These are phyloP conservation scores for Embidobia sp. DNA, from an alignment of 2,888 invertebrate species.

Conservation along the genomic window DNA sequence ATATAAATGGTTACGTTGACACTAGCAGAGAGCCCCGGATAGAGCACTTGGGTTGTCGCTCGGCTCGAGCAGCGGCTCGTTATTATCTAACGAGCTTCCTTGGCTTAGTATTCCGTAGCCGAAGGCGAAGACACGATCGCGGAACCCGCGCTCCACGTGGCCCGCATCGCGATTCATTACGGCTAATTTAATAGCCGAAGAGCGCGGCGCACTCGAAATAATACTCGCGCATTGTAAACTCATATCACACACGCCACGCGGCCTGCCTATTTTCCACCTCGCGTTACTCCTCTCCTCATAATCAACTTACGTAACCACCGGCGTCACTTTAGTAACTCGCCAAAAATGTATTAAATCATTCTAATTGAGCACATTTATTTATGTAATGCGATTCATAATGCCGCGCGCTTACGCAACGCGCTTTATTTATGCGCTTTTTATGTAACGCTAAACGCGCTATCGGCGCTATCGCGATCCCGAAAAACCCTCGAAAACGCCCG, in stretches of 20 bases:
- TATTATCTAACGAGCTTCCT: constrained; percentile 67
- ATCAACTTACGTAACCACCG: constrained; percentile 27
- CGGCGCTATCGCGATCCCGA: constrained; percentile 30
- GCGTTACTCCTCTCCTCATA: constrained; percentile 2
- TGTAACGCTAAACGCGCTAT: constrained; percentile 41
- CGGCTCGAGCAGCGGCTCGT: constrained; percentile 56
- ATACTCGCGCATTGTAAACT: background rate
- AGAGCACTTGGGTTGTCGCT: constrained; percentile 62
- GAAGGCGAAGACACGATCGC: constrained; percentile 49
- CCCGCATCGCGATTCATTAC: constrained; percentile 36
- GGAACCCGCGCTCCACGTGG: constrained; percentile 59
- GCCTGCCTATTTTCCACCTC: background rate
- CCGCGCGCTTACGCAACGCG: constrained; percentile 26
- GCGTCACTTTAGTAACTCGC: constrained; percentile 29
- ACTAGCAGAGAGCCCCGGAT: constrained; percentile 70
- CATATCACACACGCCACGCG: background rate
- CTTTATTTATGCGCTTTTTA: constrained; percentile 56
- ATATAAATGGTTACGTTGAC: constrained; percentile 82
- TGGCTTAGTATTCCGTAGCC: constrained; percentile 59
- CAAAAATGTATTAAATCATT: constrained; percentile 53
- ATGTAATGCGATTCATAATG: constrained; percentile 53
- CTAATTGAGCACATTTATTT: constrained; percentile 49
- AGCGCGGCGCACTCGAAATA: constrained; percentile 4
- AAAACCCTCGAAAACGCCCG: no score
- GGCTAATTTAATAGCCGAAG: constrained; percentile 29